phyloP scores from a whole-genome alignment of 2,888 invertebrate species.

The Epirrhoe tristata region DNA sequence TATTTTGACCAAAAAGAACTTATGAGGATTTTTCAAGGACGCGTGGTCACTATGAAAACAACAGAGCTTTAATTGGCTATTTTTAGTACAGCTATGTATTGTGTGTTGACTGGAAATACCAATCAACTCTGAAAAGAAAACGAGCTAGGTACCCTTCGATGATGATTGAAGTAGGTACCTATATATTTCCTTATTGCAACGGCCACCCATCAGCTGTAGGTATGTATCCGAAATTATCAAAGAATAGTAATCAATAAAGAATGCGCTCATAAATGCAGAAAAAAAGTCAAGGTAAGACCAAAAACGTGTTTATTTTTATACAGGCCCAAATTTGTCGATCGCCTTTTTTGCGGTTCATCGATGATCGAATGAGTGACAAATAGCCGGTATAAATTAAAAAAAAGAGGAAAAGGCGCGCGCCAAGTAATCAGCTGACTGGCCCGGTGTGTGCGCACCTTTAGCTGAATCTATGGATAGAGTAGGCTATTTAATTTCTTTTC shows the following conservation, averaged over 20 bases:
- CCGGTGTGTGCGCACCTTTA: conserved; percentile 39
- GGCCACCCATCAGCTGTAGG: conserved; percentile 27
- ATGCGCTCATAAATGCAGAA: conserved; percentile 19
- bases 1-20: neutral
- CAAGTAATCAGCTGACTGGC: conserved; percentile 31
- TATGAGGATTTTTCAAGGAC: too few species aligned
- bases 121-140: neutral
- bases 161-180: neutral
- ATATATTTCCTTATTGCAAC: conserved; percentile 21
- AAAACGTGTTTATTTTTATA: conserved; percentile 42
- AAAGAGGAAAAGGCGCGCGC: conserved; percentile 24
- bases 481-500: conserved; percentile 15
- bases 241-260: conserved; percentile 18
- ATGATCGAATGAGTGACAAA: conserved; percentile 55
- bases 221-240: conserved; percentile 18
- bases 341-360: conserved; percentile 39
- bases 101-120: neutral
- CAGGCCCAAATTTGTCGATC: conserved; percentile 39
- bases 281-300: conserved; percentile 31
- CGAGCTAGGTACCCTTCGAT: neutral
- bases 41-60: too few species aligned
- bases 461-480: conserved; percentile 28
- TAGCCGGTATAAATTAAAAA: conserved; percentile 33
- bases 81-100: too few species aligned
- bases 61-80: too few species aligned